Evolutionary conservation across 2,797 vertebrate species (phyloP).

Genomic region (Myotis pilosus): DNA sequence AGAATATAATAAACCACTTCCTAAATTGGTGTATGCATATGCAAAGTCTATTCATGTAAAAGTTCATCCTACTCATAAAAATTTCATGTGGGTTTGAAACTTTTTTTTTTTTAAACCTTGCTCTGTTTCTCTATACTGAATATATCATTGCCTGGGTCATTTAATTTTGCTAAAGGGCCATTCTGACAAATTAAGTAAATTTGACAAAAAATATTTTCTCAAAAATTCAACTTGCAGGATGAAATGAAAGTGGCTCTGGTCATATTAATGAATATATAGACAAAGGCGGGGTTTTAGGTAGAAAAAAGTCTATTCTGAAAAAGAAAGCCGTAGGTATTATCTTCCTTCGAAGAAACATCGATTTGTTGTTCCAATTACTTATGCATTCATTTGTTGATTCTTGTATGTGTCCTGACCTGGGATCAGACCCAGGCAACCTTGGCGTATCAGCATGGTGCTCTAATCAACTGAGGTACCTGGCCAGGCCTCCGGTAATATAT

Average conservation of each 20-base stretch:
- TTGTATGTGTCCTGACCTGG: too few species aligned
- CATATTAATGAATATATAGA: not conserved
- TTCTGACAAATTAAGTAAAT: not conserved
- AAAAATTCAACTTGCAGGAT: not conserved
- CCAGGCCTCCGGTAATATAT: not conserved
- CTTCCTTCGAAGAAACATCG: not conserved
- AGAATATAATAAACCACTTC: not conserved
- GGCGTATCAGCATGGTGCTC: too few species aligned
- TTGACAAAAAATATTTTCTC: not conserved
- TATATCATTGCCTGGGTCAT: not conserved
- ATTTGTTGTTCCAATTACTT: too few species aligned
- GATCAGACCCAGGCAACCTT: too few species aligned
- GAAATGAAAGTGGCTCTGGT: not conserved
- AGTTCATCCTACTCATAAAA: not conserved
- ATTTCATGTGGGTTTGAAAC: not conserved
- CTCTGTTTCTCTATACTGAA: not conserved
- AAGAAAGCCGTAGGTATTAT: not conserved
- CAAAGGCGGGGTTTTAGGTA: not conserved
- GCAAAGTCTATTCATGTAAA: not conserved
- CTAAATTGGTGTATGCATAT: not conserved
- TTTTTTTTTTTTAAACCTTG: not conserved
- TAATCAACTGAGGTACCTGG: not conserved
- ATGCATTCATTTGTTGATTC: too few species aligned
- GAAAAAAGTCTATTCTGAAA: not conserved
- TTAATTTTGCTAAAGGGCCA: constrained; percentile 9